Base-by-base conservation (phyloP, 2,888 invertebrate genomes). In the Cerceris rybyensis region DNA sequence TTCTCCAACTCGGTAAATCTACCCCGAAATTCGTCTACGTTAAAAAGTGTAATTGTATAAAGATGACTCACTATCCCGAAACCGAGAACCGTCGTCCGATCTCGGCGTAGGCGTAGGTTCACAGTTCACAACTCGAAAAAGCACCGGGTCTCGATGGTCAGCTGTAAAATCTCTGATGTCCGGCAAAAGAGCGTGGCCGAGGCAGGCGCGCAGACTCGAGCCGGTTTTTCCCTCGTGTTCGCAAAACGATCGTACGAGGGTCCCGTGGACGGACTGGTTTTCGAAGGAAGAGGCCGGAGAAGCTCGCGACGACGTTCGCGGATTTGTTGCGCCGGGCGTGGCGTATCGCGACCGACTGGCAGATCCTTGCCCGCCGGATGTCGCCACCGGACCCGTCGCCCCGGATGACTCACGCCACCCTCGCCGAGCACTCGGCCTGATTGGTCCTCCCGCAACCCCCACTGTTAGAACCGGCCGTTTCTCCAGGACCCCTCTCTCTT, bases 271-370 rank as follows among this genome's bases (percentile, higher is more conserved):
- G 66, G 46, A 54, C 16, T 41, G 54, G 17, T 61, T 28, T 28
- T 4, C 28, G 4, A 4, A 28, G 28, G 28, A 28, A 28, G 28
- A 28, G 28, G 4, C 28, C 28, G 28, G 28, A 28, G 28, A 4
- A 28, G 28, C 28, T 28, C 55, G 41, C 52, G 16, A 43, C 49
- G 42, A 39, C 17, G 46, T 58, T 75, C 58, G 63, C 39, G 50
- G 54, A 70, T 59, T 75, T 87, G 88, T 88, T 86, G 81, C 73
- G 70, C 87, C 91, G 91, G 91, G 92, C 91, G 91, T 92, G 92
- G 91, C 92, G 92, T 89, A 89, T 90, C 91, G 91, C 92, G 91
- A 91, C 89, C 88, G 90, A 92, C 91, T 92, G 91, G 84, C 90
- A 86, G 88, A 86, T 84, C 81, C 80, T 55, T 80, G 81, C 83